Conservation (phyloP, 1,140 invertebrate genomes). For the Pissodes strobi region DNA sequence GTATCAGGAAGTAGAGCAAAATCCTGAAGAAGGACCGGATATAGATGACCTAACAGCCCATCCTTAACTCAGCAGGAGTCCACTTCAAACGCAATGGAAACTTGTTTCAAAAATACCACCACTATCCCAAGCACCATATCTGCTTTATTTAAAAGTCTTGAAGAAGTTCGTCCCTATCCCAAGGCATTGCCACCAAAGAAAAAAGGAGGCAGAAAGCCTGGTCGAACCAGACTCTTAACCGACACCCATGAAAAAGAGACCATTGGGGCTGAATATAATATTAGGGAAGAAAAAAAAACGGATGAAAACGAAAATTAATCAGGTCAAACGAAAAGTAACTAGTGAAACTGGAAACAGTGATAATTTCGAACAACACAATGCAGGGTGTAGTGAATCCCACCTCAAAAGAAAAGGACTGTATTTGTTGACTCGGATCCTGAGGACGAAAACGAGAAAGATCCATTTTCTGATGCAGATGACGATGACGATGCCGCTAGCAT, state of each 20-base stretch:
- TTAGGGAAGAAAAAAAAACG: constrained; percentile 24
- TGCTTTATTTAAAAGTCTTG: constrained; percentile 26
- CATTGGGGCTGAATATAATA: no score
- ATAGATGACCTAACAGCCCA: constrained; percentile 21
- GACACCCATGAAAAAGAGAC: no score
- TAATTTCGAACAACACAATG: constrained; percentile 19
- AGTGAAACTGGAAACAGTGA: constrained; percentile 12
- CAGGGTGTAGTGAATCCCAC: constrained; percentile 19
- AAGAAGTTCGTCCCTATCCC: constrained; percentile 24
- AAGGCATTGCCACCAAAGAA: no score
- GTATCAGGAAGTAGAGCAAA: constrained; percentile 20
- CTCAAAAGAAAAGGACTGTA: constrained; percentile 13
- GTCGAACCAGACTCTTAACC: no score
- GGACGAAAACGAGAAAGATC: no score
- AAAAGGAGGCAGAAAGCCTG: no score
- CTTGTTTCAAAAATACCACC: background rate
- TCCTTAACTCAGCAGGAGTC: constrained; percentile 1
- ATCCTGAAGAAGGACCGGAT: constrained; percentile 23
- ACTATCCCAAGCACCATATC: no score
- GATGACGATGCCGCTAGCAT: constrained; percentile 24
- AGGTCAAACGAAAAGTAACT: constrained; percentile 18
- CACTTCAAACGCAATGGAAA: constrained; percentile 4
- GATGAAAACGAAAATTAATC: constrained; percentile 11
- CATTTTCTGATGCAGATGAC: no score
- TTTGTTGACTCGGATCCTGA: constrained; percentile 16